Evolutionary conservation across 2,113 vertebrate genomes (phyloP).

Genomic region (Sinocyclocheilus grahami): DNA sequence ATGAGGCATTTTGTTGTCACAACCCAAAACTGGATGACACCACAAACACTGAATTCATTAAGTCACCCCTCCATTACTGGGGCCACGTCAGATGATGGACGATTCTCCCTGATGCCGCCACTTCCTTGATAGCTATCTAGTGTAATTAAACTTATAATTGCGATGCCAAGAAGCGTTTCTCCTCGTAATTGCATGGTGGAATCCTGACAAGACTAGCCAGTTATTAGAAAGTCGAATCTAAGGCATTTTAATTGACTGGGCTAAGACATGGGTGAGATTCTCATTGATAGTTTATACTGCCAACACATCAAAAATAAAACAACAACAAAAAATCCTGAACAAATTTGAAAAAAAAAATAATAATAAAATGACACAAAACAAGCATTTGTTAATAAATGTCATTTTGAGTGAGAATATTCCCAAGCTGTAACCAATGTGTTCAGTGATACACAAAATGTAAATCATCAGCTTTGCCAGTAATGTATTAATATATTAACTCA

Average conservation of each 20-base stretch:
- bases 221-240: conserved; percentile 52
- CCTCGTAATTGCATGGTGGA: conserved; percentile 58
- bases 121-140: conserved; percentile 67
- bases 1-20: conserved; percentile 59
- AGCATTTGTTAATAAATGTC: not conserved
- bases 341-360: not conserved
- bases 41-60: conserved; percentile 69
- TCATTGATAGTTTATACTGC: not conserved
- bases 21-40: conserved; percentile 59
- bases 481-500: not conserved
- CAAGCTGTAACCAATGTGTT: not conserved
- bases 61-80: conserved; percentile 57
- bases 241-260: conserved; percentile 52
- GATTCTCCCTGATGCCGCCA: conserved; percentile 63
- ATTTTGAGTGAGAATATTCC: not conserved
- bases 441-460: not conserved
- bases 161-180: conserved; percentile 60
- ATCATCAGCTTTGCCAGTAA: not conserved
- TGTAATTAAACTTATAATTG: conserved; percentile 73
- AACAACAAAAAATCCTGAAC: not conserved
- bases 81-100: conserved; percentile 57
- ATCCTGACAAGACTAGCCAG: conserved; percentile 39
- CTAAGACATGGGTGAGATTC: conserved; percentile 31
- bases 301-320: not conserved
- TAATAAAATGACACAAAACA: not conserved